These are phyloP conservation scores for Heliconius eleuchia DNA, from an alignment of 1,140 invertebrate genomes.

Conservation along the genomic window DNA sequence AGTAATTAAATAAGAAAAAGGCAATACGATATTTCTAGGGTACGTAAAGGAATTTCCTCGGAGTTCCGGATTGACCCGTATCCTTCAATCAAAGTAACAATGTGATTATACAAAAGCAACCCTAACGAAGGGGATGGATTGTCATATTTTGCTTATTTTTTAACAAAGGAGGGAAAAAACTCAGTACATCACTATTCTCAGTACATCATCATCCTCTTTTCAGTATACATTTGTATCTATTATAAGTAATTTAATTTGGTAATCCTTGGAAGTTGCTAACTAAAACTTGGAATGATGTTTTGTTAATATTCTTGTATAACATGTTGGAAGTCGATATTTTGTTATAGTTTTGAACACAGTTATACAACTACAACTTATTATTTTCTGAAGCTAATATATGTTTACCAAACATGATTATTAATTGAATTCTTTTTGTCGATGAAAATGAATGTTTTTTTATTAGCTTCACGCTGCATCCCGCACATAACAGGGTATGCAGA, in stretches of 20 bases:
- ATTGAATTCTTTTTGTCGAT: neutral
- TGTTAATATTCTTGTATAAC: neutral
- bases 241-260: conserved; percentile 1
- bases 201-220: neutral
- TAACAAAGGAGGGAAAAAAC: neutral
- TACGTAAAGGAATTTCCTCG: conserved; percentile 23
- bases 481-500: too few relatives aligned
- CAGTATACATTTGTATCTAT: neutral
- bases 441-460: too few relatives aligned
- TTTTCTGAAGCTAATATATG: neutral
- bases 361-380: neutral
- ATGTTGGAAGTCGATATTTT: neutral
- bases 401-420: neutral
- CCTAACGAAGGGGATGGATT: conserved; percentile 16
- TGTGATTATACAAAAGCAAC: conserved; percentile 25
- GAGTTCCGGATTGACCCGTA: conserved; percentile 23
- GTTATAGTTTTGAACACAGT: neutral
- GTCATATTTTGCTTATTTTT: conserved; percentile 6
- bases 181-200: neutral
- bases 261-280: neutral
- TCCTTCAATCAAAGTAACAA: conserved; percentile 38
- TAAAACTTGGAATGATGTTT: neutral
- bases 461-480: too few relatives aligned
- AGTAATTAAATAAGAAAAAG: conserved; percentile 4
- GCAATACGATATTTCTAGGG: neutral